A percentile compares a stretch with the other conserved stretches of the same genome.
These are phyloP conservation scores for Metaphire vulgaris DNA, from an alignment of 1,140 invertebrate species.

Conservation along the genomic window DNA sequence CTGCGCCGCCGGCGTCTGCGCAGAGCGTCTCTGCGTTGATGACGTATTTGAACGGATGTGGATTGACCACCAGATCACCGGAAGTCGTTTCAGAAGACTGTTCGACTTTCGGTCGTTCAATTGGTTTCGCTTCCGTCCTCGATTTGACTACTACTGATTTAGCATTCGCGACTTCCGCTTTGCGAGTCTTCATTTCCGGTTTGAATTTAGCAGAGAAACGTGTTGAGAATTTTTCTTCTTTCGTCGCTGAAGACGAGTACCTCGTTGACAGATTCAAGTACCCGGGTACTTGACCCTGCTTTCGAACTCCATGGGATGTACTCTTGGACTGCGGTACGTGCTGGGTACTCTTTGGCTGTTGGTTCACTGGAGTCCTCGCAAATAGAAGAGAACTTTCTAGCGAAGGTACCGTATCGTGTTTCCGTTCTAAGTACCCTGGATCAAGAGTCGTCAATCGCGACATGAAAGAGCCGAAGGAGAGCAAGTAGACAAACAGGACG, in stretches of 20 bases:
- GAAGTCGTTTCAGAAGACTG: conserved; percentile 31
- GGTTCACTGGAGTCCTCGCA: background rate
- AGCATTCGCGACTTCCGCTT: background rate
- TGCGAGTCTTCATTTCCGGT: background rate
- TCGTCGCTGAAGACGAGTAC: too few species aligned
- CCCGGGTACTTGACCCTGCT: background rate
- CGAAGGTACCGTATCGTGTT: too few species aligned
- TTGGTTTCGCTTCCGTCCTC: background rate
- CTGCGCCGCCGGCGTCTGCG: conserved; percentile 31
- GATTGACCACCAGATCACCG: conserved; percentile 29
- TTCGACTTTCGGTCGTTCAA: conserved; percentile 25
- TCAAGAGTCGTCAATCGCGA: background rate
- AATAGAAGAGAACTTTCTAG: background rate
- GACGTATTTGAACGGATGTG: conserved; percentile 33
- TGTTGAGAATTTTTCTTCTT: background rate
- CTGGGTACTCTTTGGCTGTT: background rate
- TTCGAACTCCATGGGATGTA: too few species aligned
- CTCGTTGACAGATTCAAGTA: background rate
- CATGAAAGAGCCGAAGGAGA: background rate
- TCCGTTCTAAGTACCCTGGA: background rate
- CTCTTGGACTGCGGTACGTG: too few species aligned
- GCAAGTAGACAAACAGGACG: background rate
- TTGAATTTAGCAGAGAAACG: background rate
- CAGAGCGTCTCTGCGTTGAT: conserved; percentile 30
- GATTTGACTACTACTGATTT: too few species aligned